A percentile compares a stretch with the other conserved stretches of the same genome.
These are phyloP conservation scores for Dicerorhinus sumatrensis DNA, from an alignment of 2,113 vertebrate species.

Conservation along the genomic window DNA sequence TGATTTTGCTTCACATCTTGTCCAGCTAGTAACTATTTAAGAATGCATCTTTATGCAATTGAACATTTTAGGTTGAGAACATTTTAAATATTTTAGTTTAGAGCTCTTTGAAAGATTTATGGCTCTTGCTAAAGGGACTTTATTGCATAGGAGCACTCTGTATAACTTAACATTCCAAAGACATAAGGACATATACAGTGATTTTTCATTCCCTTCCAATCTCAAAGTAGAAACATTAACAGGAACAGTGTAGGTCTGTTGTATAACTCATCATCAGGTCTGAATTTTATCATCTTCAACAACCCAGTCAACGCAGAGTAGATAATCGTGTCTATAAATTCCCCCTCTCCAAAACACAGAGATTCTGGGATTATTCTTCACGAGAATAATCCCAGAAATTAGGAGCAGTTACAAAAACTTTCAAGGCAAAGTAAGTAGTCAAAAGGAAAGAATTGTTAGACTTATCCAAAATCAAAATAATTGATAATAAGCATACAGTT, in stretches of 20 bases:
- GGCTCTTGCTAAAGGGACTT: constrained; percentile 12
- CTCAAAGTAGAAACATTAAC: neutral
- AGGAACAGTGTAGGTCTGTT: neutral
- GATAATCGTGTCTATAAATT: constrained; percentile 4
- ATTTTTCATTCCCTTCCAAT: neutral
- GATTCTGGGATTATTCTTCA: neutral
- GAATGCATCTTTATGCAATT: neutral
- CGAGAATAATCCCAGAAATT: neutral
- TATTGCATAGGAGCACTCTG: neutral
- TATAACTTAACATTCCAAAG: constrained; percentile 56
- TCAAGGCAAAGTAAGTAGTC: constrained; percentile 29
- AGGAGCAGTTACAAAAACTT: constrained; percentile 11
- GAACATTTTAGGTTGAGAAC: neutral
- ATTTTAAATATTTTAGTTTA: constrained; percentile 29
- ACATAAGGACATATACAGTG: constrained; percentile 13
- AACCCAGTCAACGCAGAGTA: neutral
- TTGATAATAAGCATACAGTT: neutral
- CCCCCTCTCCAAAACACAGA: neutral
- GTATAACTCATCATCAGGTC: neutral
- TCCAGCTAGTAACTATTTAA: constrained; percentile 11
- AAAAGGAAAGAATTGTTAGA: constrained; percentile 24
- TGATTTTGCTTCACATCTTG: constrained; percentile 9
- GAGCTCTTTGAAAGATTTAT: constrained; percentile 32
- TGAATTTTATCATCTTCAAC: constrained; percentile 1
- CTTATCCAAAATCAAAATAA: constrained; percentile 45